These are phyloP conservation scores for Telmatochromis brachygnathus DNA, from an alignment of 2,113 vertebrate genomes.

Conservation along the genomic window DNA sequence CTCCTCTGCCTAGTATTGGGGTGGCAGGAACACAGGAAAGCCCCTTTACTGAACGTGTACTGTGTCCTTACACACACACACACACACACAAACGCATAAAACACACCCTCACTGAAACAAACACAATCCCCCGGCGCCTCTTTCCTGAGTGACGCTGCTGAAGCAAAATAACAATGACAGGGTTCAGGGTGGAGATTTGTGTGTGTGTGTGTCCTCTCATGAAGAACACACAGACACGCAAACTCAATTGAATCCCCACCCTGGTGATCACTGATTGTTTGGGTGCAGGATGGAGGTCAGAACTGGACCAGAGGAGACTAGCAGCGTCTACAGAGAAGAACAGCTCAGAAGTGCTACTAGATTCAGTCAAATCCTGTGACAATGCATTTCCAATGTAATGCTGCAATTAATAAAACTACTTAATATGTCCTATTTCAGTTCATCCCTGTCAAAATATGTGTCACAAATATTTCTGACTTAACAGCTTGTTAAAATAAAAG, in stretches of 20 bases:
- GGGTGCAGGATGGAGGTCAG: slow-evolving; percentile 28
- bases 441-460: not conserved
- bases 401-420: not conserved
- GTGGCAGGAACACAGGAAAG: slow-evolving; percentile 62
- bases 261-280: slow-evolving; percentile 16
- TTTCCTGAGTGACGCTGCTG: slow-evolving; percentile 62
- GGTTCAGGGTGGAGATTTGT: slow-evolving; percentile 49
- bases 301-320: slow-evolving; percentile 5
- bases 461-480: not conserved
- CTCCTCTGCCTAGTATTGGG: slow-evolving; percentile 21
- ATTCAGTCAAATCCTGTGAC: not conserved
- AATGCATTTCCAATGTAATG: not conserved
- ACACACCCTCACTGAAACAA: slow-evolving; percentile 63
- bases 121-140: slow-evolving; percentile 64
- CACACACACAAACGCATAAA: not conserved
- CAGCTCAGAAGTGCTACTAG: not conserved
- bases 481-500: not conserved
- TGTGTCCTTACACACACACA: slow-evolving; percentile 15
- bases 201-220: slow-evolving; percentile 14
- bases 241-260: not conserved
- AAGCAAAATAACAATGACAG: slow-evolving; percentile 67
- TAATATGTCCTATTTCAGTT: not conserved
- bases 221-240: not conserved
- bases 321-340: not conserved
- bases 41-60: slow-evolving; percentile 34